Evolutionary conservation across 1,140 invertebrate genomes (phyloP), one percentile per base, ranked within the genome.

Genomic region (Cheumatopsyche charites): DNA sequence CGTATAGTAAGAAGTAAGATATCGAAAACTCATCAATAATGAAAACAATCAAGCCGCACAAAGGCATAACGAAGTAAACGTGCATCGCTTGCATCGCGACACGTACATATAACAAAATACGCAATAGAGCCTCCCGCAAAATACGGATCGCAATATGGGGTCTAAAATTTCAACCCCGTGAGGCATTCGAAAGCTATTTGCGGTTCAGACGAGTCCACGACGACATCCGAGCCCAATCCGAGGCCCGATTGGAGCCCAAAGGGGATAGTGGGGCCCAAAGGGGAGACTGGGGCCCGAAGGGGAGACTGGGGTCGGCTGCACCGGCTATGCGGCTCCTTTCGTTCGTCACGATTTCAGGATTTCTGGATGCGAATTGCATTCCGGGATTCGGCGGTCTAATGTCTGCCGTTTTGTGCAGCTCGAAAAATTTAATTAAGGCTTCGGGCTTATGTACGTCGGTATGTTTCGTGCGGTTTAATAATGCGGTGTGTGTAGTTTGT

Each of bases 311-410:
- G 49, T 4, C 19, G 63, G 13, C 1, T 29, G 17, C 42, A 66
- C 12, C 13, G 19, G 62, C n/a, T 45, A n/a, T 9, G 49, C 55
- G 9, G 29, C 49, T 43, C 62, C 49, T 61, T 61, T 49, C 19
- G 21, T 12, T 62, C 67, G 67, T 26, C 25, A 42, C 52, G 36
- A 25, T 62, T 62, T 70, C 66, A 42, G 67, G 36, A 25, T 62
- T 62, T 70, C 66, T 13, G 15, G 15, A 58, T 70, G 7, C 41
- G 49, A 70, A 70, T 70, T 70, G 67, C 67, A 70, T 70, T 70
- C 67, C 49, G 23, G 52, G 41, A 70, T 70, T 52, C 42, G 52
- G 52, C 49, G 41, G 67, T 62, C 67, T 70, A 70, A 70, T 70
- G 61, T 62, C 41, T 41, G 11, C 25, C 52, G 4, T 36, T 17